phyloP scores from a whole-genome alignment of 2,888 invertebrate species.

The Cephus rjabovi region DNA sequence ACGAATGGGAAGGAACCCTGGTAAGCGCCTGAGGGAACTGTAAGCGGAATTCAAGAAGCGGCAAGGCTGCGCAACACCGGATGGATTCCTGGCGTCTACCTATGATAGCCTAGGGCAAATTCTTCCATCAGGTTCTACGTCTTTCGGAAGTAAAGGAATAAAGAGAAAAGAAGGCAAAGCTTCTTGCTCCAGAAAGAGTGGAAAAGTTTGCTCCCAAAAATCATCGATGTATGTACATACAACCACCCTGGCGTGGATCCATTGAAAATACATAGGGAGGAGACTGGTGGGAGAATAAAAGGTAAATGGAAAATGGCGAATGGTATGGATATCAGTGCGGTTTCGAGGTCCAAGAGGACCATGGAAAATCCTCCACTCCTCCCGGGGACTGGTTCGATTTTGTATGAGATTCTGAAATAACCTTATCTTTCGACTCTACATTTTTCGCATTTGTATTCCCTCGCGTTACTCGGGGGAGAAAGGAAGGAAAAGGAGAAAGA shows the following conservation, averaged over 20 bases:
- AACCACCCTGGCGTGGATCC: neutral
- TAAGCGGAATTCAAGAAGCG: constrained; percentile 15
- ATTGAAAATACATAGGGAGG: neutral
- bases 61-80: neutral
- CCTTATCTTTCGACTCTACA: neutral
- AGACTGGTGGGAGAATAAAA: neutral
- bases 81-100: neutral
- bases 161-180: neutral
- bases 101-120: constrained; percentile 21
- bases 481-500: neutral
- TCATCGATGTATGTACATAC: neutral
- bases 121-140: constrained; percentile 21
- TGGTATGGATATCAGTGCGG: neutral
- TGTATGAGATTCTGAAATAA: neutral
- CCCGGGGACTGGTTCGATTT: neutral
- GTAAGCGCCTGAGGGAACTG: constrained; percentile 16
- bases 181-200: neutral
- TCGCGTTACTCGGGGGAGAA: constrained; percentile 14
- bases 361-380: neutral
- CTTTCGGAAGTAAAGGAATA: neutral
- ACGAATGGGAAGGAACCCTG: constrained; percentile 18
- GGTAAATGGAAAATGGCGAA: neutral
- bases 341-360: neutral
- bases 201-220: neutral
- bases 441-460: neutral